phyloP scores from a whole-genome alignment of 64 coral and sea anemone species.

The Stichodactyla mertensii region DNA sequence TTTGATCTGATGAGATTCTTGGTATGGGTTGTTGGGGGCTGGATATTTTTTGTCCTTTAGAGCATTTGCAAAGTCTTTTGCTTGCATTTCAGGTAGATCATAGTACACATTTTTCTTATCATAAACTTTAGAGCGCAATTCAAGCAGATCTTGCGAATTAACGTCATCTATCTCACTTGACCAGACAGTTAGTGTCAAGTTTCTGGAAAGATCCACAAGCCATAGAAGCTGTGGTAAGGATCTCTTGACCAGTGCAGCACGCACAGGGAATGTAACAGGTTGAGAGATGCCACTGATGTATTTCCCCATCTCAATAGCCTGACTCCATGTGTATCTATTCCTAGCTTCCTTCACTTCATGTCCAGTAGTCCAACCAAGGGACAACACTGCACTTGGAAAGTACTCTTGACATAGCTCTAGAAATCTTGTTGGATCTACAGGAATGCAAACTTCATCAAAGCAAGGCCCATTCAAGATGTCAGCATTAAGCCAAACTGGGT shows the following conservation, averaged over 20 bases:
- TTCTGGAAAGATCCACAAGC: slow-evolving; percentile 58
- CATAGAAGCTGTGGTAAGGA: slow-evolving; percentile 63
- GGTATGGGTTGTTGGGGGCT: not conserved
- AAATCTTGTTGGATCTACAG: slow-evolving; percentile 50
- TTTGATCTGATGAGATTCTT: not conserved
- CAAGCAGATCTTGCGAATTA: slow-evolving; percentile 33
- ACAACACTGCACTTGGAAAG: slow-evolving; percentile 49
- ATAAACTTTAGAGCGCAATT: slow-evolving; percentile 23
- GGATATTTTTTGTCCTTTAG: not conserved
- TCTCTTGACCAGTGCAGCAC: slow-evolving; percentile 45
- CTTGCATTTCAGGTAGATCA: slow-evolving; percentile 64
- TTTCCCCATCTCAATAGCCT: slow-evolving; percentile 55
- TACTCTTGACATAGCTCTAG: slow-evolving; percentile 37
- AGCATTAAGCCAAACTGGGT: slow-evolving; percentile 71
- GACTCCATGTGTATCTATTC: slow-evolving; percentile 60
- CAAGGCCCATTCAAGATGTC: slow-evolving; percentile 68
- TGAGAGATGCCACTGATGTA: slow-evolving; percentile 31
- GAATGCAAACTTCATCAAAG: slow-evolving; percentile 22
- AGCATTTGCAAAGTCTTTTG: slow-evolving; percentile 39
- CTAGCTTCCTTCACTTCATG: slow-evolving; percentile 4
- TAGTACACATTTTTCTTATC: slow-evolving; percentile 70
- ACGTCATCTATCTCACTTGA: slow-evolving; percentile 29
- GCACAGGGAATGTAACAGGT: slow-evolving; percentile 61
- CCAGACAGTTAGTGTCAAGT: slow-evolving; percentile 73
- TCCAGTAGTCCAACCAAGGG: slow-evolving; percentile 65